Percentiles rank a stretch among this genome's conserved stretches.
Evolutionary conservation across 2,888 invertebrate genomes (phyloP).

Genomic region (Arctia plantaginis): DNA sequence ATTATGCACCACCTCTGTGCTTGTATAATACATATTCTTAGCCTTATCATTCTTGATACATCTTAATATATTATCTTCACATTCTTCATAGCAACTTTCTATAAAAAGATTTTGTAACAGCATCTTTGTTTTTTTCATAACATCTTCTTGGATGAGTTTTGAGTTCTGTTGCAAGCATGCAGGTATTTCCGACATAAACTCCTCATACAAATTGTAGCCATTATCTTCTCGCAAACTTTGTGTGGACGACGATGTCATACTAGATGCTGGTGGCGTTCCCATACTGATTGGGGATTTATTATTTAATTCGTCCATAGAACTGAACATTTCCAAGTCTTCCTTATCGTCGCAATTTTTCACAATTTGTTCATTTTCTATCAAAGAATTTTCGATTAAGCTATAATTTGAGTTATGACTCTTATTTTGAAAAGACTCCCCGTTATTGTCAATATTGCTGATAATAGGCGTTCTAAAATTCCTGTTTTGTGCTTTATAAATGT

Average conservation of each 20-base stretch:
- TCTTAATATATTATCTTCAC: conserved; percentile 47
- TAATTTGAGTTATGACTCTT: conserved; percentile 13
- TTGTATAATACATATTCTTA: conserved; percentile 27
- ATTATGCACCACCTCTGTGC: conserved; percentile 53
- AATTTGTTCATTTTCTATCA: conserved; percentile 18
- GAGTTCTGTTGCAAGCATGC: conserved; percentile 56
- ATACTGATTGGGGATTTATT: conserved; percentile 38
- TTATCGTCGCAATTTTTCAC: conserved; percentile 15
- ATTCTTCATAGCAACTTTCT: conserved; percentile 50
- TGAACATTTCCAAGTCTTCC: conserved; percentile 46
- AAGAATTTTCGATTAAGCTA: conserved; percentile 12
- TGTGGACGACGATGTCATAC: conserved; percentile 41
- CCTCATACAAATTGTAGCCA: conserved; percentile 59
- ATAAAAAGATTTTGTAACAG: conserved; percentile 58
- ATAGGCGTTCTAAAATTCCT: conserved; percentile 22
- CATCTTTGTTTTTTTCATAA: conserved; percentile 56
- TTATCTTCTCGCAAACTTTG: conserved; percentile 40
- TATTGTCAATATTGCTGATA: conserved; percentile 6
- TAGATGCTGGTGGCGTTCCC: conserved; percentile 36
- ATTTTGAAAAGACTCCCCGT: conserved; percentile 5
- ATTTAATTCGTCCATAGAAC: conserved; percentile 40
- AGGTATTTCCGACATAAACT: conserved; percentile 67
- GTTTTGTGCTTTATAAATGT: conserved; percentile 14
- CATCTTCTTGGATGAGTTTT: conserved; percentile 58
- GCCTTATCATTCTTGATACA: conserved; percentile 33